Conservation (phyloP, 2,888 invertebrate genomes). For the Volucella inflata region DNA sequence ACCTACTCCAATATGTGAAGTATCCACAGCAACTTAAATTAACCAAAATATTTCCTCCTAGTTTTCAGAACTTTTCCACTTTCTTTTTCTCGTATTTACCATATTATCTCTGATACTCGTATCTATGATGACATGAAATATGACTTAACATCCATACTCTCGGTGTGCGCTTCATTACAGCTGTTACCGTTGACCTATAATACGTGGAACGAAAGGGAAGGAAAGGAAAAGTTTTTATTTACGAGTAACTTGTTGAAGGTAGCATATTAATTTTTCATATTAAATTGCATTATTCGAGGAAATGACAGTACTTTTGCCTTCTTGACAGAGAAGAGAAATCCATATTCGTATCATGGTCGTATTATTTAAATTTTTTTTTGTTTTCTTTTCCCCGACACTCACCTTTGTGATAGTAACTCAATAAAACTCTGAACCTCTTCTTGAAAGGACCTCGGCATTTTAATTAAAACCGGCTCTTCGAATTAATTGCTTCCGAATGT, state of each 20-base stretch:
- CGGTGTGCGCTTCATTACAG: too few relatives aligned
- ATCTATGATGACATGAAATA: too few relatives aligned
- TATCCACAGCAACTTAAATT: too few relatives aligned
- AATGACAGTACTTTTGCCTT: conserved; percentile 25
- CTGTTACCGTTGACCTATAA: too few relatives aligned
- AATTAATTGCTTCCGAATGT: conserved; percentile 60
- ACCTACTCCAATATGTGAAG: too few relatives aligned
- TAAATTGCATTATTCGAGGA: conserved; percentile 52
- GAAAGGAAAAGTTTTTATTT: not conserved
- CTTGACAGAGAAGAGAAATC: not conserved
- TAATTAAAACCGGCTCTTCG: conserved; percentile 63
- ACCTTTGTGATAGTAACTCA: not conserved
- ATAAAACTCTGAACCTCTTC: conserved; percentile 11
- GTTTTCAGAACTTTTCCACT: too few relatives aligned
- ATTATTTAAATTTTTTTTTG: conserved; percentile 16
- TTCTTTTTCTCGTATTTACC: too few relatives aligned
- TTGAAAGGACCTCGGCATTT: conserved; percentile 33
- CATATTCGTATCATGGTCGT: conserved; percentile 1
- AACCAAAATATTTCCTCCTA: too few relatives aligned
- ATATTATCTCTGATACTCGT: too few relatives aligned
- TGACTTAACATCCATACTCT: too few relatives aligned
- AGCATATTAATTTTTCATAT: conserved; percentile 30
- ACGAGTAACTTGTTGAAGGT: not conserved
- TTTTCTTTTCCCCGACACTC: too few relatives aligned
- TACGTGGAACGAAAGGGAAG: too few relatives aligned